Evolutionary conservation across 2,888 invertebrate genomes (phyloP), one percentile per base, ranked within the genome.

Genomic region (Drosophila neoperkinsi): DNA sequence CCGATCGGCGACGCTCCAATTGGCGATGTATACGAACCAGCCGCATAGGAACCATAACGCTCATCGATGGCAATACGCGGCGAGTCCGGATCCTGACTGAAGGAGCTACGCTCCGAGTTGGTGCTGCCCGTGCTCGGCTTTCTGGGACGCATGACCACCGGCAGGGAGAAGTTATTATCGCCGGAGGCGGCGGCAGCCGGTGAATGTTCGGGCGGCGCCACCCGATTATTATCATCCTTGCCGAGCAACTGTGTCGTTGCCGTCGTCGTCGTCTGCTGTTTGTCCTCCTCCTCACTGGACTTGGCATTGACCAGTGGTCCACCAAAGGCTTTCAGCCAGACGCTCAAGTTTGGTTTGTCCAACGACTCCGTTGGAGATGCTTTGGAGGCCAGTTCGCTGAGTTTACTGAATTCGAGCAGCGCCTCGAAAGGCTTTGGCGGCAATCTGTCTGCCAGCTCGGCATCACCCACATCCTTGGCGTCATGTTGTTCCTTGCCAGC

Each of bases 261-360:
- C 56, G 38, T 38, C 11, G 65, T 53, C 11, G 80, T 72, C n/a
- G 81, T 74, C 52, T 87, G 92, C 59, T 92, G 93, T 36, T 93
- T 93, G 4, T 94, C 94, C 31, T 93, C 90, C 30, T 93, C 90
- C 31, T 94, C 94, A 18, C 95, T 95, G 1, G 93, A 90, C 91
- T 96, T 96, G 91, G 96, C 96, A 55, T 94, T 91, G 71, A 95
- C 95, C 93, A 97, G 97, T 1, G 98, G 97, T 1, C 96, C 96
- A 13, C 98, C 97, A 91, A 98, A 98, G 0, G 98, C 98, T 93
- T 97, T 97, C 76, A 98, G 97, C 98, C 98, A 98, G 34, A 97
- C 98, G 91, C 97, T 97, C 65, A 97, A 94, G 93, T 98, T 97
- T 1, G 98, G 97, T 59, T 92, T 92, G 61, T 91, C 90, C 55